phyloP scores from a whole-genome alignment of 1,140 invertebrate genomes.

The Heliconius nattereri region DNA sequence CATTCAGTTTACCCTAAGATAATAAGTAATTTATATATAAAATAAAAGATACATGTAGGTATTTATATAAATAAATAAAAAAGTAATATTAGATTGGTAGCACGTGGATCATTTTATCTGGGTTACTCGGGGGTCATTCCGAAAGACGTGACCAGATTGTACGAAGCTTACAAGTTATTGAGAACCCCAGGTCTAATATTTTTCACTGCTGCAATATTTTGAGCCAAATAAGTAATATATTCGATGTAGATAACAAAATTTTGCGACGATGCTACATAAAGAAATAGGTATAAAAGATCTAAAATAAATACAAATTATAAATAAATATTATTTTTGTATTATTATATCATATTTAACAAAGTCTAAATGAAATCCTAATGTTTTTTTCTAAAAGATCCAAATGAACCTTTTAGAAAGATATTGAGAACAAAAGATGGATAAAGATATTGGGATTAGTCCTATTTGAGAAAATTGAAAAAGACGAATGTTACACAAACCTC shows the following conservation, averaged over 20 bases:
- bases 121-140: slow-evolving; percentile 49
- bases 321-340: no score
- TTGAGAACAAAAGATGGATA: slow-evolving; percentile 55
- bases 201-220: slow-evolving; percentile 36
- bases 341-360: not conserved
- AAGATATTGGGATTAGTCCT: slow-evolving; percentile 60
- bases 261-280: not conserved
- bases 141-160: slow-evolving; percentile 55
- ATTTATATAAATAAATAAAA: slow-evolving; percentile 17
- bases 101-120: slow-evolving; percentile 55
- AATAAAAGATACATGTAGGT: not conserved
- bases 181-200: slow-evolving; percentile 49
- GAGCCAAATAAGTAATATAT: not conserved
- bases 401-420: slow-evolving; percentile 2
- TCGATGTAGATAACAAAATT: not conserved
- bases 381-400: not conserved
- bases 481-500: slow-evolving; percentile 26
- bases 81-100: slow-evolving; percentile 29
- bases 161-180: slow-evolving; percentile 49
- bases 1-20: no score
- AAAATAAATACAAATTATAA: no score
- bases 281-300: not conserved
- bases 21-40: not conserved
- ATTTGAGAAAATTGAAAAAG: slow-evolving; percentile 50
- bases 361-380: not conserved